phyloP scores from a whole-genome alignment of 2,888 invertebrate genomes.

The Yponomeuta evonymella region DNA sequence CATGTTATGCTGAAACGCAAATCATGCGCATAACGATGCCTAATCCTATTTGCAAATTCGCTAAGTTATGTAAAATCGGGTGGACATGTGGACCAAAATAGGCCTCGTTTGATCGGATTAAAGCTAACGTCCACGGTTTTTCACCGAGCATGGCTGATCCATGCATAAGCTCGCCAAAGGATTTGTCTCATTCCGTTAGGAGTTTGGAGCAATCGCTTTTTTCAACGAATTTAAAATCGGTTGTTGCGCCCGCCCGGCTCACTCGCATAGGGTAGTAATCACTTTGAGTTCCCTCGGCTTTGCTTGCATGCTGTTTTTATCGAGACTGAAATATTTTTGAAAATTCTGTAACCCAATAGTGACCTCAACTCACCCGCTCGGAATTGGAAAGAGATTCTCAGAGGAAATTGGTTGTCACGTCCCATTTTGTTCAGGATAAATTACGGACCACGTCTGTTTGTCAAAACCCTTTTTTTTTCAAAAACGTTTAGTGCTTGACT shows the following conservation, averaged over 20 bases:
- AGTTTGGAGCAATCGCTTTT: constrained; percentile 18
- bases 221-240: constrained; percentile 21
- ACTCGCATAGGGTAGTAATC: neutral
- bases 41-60: constrained; percentile 69
- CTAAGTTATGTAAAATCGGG: constrained; percentile 72
- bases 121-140: constrained; percentile 41
- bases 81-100: constrained; percentile 66
- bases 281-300: neutral
- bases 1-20: neutral
- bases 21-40: constrained; percentile 59
- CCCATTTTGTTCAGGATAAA: too few species aligned
- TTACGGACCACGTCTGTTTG: too few species aligned
- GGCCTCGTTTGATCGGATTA: constrained; percentile 73
- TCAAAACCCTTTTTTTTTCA: too few species aligned
- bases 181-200: constrained; percentile 28
- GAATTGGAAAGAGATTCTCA: too few species aligned
- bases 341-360: too few species aligned
- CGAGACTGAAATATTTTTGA: too few species aligned
- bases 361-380: too few species aligned
- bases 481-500: too few species aligned
- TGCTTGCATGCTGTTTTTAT: too few species aligned
- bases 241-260: neutral
- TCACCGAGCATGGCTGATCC: constrained; percentile 45
- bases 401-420: too few species aligned
- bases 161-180: constrained; percentile 40